phyloP scores from a whole-genome alignment of 2,797 vertebrate genomes.

The Leontopithecus rosalia region DNA sequence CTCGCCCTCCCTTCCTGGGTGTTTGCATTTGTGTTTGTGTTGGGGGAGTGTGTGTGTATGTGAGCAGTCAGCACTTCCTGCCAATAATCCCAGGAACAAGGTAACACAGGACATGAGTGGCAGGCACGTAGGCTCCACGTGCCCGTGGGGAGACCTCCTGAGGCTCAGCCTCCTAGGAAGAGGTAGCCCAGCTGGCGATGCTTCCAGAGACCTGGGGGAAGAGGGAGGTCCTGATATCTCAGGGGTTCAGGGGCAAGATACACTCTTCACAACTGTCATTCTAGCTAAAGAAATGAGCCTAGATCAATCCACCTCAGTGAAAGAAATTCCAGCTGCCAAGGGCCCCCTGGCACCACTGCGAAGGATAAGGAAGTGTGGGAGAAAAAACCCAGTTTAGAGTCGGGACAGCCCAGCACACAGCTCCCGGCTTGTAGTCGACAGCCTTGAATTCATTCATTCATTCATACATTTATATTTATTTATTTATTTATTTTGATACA shows the following conservation, averaged over 20 bases:
- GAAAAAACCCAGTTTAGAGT: background rate
- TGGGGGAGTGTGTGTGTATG: background rate
- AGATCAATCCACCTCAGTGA: background rate
- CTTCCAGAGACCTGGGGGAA: background rate
- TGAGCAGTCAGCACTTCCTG: slow-evolving; percentile 2
- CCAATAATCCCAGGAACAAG: background rate
- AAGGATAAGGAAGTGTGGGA: background rate
- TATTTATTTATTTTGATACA: no score
- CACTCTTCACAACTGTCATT: background rate
- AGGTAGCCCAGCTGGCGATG: background rate
- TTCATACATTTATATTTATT: no score
- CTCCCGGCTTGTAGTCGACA: background rate
- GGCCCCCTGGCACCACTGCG: background rate
- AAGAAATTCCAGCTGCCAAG: background rate
- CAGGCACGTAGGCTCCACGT: background rate
- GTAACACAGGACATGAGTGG: background rate
- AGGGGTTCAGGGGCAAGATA: background rate
- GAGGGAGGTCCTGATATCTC: background rate
- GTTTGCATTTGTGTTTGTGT: background rate
- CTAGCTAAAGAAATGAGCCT: background rate
- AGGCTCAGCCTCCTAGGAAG: background rate
- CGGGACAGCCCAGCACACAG: background rate
- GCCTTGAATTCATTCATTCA: no score
- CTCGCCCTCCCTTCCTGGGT: background rate
- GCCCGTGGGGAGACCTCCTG: background rate